Evolutionary conservation across 2,797 vertebrate species (phyloP), one percentile per base, ranked within the genome.

Genomic region (Siniperca obscura): DNA sequence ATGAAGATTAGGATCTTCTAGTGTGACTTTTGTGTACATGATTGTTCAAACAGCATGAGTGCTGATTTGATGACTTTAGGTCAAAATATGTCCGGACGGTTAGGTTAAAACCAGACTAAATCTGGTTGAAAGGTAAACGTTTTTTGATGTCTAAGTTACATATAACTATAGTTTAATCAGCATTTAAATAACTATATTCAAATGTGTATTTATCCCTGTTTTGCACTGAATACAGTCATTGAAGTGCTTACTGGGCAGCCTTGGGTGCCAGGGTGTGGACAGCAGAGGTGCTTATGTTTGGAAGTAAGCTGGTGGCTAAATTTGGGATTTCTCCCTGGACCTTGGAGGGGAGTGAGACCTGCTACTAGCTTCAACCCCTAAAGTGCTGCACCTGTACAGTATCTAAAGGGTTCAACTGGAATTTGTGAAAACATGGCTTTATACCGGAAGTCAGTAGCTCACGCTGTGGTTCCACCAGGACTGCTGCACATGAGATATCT

Each of bases 151-250:
- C 12, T 34, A 11, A 21, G 3, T 59, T 7, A 57, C 14, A n/a
- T 27, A 17, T 38, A 57, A 0, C 14, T 57, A 21, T 70, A 52
- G 22, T 68, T 55, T 56, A 12, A 78, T 48, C 55, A 50, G 36
- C 4, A 57, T 60, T 67, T 46, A 38, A 80, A 82, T 60, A 0
- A 50, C 65, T 52, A 17, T 42, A 55, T 44, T 70, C 30, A 70
- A 46, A 64, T 12, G 21, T 64, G 50, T 42, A 6, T 30, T 69
- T 34, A 65, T 25, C 38, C 17, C 27, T 25, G 19, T 70, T 36
- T 70, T 0, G 7, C 21, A n/a, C 42, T 59, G 22, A 76, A 70
- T 70, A 17, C 2, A 77, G 38, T 56, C 27, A 67, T 82, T 79
- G 7, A 61, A 56, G 21, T 52, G 52, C 64, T 52, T 25, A 21